These are phyloP conservation scores for Oophaga sylvatica DNA, from an alignment of 2,797 vertebrate genomes.

Conservation along the genomic window DNA sequence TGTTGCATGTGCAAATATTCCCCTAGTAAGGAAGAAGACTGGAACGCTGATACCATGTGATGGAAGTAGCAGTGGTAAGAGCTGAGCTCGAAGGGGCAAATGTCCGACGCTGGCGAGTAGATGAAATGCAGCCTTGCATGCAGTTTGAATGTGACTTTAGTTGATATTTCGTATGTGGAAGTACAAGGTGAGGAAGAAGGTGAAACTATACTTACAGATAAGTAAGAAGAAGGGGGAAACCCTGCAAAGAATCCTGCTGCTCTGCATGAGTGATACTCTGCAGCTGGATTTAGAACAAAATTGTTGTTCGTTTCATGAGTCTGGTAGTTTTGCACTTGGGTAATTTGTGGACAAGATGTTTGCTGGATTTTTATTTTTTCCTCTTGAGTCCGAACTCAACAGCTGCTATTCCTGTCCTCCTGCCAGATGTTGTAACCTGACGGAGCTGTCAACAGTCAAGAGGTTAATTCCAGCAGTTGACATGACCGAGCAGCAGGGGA, in stretches of 20 bases:
- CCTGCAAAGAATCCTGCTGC: background rate
- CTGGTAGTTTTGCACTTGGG: background rate
- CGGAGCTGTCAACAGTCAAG: background rate
- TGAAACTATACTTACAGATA: background rate
- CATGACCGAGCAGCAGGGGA: background rate
- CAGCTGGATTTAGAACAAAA: background rate
- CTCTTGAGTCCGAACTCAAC: background rate
- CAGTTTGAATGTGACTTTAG: background rate
- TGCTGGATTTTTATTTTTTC: background rate
- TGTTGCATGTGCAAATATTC: too few species aligned
- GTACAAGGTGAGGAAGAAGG: background rate
- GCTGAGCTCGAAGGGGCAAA: too few species aligned
- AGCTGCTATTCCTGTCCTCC: background rate
- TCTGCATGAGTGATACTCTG: background rate
- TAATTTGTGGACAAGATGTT: background rate
- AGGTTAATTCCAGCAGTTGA: background rate
- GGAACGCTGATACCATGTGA: too few species aligned
- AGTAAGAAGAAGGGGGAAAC: background rate
- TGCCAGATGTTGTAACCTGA: background rate
- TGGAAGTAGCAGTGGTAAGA: too few species aligned
- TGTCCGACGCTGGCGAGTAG: too few species aligned
- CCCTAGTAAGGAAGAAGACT: too few species aligned
- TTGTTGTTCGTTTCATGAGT: background rate
- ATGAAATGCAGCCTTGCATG: too few species aligned
- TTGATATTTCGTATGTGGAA: background rate